These are phyloP conservation scores for Eretmocerus hayati DNA, from an alignment of 2,888 invertebrate genomes.

Conservation along the genomic window DNA sequence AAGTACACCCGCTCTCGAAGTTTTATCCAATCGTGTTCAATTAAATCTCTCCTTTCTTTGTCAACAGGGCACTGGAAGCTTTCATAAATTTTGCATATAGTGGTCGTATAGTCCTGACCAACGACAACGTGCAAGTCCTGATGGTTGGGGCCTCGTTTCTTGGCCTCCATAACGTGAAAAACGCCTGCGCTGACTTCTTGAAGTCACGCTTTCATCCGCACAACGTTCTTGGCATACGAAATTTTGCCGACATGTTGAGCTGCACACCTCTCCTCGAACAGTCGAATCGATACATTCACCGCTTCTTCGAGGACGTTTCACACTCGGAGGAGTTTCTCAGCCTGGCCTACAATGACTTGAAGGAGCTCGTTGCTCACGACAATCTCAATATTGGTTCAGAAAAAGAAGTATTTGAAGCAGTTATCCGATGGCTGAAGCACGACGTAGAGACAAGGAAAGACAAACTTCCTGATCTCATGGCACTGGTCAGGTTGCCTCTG, in stretches of 20 bases:
- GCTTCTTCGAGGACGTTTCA: conserved; percentile 71
- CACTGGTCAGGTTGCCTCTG: conserved; percentile 71
- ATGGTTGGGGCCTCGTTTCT: conserved; percentile 81
- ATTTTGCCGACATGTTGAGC: conserved; percentile 73
- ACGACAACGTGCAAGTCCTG: conserved; percentile 73
- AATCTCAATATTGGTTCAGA: conserved; percentile 70
- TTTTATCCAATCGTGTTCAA: too few relatives aligned
- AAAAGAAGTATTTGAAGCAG: conserved; percentile 79
- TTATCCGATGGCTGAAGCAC: conserved; percentile 72
- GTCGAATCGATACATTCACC: conserved; percentile 72
- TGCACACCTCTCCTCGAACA: conserved; percentile 64
- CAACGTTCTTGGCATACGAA: conserved; percentile 72
- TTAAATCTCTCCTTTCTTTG: neutral
- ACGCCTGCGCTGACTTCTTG: conserved; percentile 77
- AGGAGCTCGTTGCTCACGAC: conserved; percentile 65
- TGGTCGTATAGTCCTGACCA: conserved; percentile 68
- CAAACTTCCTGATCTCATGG: conserved; percentile 62
- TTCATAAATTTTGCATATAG: conserved; percentile 82
- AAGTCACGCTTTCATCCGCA: conserved; percentile 69
- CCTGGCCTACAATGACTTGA: conserved; percentile 56
- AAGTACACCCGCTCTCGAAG: too few relatives aligned
- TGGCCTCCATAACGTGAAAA: conserved; percentile 69
- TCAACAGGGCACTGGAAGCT: conserved; percentile 65
- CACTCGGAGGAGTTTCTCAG: conserved; percentile 69
- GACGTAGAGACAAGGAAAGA: conserved; percentile 54